Evolutionary conservation across 2,797 vertebrate species (phyloP), one percentile per base, ranked within the genome.

Genomic region (Ambastaia sidthimunki): DNA sequence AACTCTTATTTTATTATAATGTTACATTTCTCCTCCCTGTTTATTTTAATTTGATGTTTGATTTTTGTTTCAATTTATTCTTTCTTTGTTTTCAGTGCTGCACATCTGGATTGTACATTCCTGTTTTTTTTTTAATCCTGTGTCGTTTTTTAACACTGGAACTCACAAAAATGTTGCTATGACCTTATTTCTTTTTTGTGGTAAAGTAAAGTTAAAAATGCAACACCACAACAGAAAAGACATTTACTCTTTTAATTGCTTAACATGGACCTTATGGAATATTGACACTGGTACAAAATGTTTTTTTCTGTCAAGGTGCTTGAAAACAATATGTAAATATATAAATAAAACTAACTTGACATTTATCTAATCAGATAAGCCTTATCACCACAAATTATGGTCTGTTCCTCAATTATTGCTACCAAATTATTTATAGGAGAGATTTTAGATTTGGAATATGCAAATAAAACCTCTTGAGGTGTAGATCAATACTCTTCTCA

Each of bases 391-490:
- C 41, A 44, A 44, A 44, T 44, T 44, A 44, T 44, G 41, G 41
- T 11, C 10, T 44, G 41, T 44, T 44, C 41, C 41, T 44, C 10
- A 11, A 10, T 44, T 11, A 11, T 7, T 28, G 13, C 44, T 15
- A 78, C 23, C 59, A 62, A 62, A 4, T 54, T 54, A 63, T 63
- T 37, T 59, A 21, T 71, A 54, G 68, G 19, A 65, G 34, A 71
- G 2, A 44, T 16, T 19, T 71, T 65, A 71, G 59, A 78, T 80
- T 62, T 57, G 6, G 15, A 80, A 57, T 48, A 80, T 73, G 70
- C 31, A 66, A 80, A 50, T 6, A 18, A 70, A 31, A 6, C 34
- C 55, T 54, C 73, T n/a, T 63, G 66, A 76, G 47, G 67, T 31
- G 50, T 5, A 0, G 57, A 70, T 71, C 68, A 80, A 80, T 76